phyloP scores from a whole-genome alignment of 2,797 vertebrate genomes.

The Xenentodon cancila region DNA sequence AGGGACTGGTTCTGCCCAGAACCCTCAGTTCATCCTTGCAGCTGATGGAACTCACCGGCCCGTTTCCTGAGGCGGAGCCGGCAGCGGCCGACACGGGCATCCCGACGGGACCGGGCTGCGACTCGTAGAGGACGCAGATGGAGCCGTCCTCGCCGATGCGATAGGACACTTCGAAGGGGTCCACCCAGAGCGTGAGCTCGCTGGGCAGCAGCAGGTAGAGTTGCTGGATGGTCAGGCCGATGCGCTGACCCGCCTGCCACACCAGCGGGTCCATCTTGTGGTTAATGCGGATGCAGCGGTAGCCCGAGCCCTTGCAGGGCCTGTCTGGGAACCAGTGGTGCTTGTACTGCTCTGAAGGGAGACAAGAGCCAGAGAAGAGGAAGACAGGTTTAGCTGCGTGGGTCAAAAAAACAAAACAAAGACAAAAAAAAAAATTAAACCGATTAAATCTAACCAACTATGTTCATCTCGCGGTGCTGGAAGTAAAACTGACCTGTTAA shows the following conservation, averaged over 20 bases:
- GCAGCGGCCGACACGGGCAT: constrained; percentile 37
- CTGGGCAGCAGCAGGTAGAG: constrained; percentile 95
- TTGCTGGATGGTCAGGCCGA: constrained; percentile 95
- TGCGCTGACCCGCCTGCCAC: constrained; percentile 92
- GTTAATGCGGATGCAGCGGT: constrained; percentile 97
- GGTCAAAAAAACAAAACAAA: too few relatives aligned
- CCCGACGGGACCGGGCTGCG: constrained; percentile 80
- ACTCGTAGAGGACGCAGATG: constrained; percentile 96
- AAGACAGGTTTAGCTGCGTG: too few relatives aligned
- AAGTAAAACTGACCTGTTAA: too few relatives aligned
- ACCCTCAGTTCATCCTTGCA: constrained; percentile 98
- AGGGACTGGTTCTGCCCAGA: constrained; percentile 93
- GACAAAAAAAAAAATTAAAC: too few relatives aligned
- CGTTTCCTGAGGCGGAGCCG: constrained; percentile 67
- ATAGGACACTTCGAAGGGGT: constrained; percentile 98
- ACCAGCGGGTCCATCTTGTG: constrained; percentile 99
- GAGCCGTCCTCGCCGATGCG: constrained; percentile 96
- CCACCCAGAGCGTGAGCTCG: constrained; percentile 97
- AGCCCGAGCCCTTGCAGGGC: constrained; percentile 94
- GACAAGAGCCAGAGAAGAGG: constrained; percentile 3
- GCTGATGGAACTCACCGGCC: constrained; percentile 92
- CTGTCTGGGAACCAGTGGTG: constrained; percentile 98
- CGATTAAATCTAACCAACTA: too few relatives aligned
- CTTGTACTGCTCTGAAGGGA: constrained; percentile 92
- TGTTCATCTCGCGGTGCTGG: too few relatives aligned